These are phyloP conservation scores for Aleadryas rufinucha DNA, from an alignment of 2,113 vertebrate species.

Conservation along the genomic window DNA sequence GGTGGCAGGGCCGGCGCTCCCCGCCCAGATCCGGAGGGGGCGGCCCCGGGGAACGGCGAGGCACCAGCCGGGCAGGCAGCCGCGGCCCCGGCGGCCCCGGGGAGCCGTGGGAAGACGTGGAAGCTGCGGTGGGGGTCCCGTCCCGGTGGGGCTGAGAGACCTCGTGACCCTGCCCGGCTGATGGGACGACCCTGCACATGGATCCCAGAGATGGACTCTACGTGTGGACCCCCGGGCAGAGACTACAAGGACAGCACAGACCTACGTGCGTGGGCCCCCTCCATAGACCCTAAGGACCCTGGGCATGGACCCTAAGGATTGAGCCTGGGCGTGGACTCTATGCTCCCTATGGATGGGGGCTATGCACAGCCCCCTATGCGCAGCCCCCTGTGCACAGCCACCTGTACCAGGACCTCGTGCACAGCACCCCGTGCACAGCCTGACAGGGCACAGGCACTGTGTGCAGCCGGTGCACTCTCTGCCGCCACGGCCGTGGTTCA, in stretches of 20 bases:
- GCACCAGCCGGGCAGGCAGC: neutral
- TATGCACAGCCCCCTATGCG: neutral
- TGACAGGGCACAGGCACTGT: fast-evolving
- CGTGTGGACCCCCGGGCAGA: neutral
- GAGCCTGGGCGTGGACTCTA: neutral
- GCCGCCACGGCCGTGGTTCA: neutral
- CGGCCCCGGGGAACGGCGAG: neutral
- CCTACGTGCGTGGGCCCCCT: neutral
- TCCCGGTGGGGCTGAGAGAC: neutral
- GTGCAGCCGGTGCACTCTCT: fast-evolving
- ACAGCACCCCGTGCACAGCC: neutral
- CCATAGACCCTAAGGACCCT: too few species aligned
- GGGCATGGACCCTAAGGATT: neutral
- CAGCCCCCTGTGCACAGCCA: too few species aligned
- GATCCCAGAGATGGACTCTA: neutral
- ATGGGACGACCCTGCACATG: neutral
- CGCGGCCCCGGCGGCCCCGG: neutral
- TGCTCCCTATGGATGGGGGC: neutral
- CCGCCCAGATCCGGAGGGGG: constrained; percentile 48
- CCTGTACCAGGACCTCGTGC: neutral
- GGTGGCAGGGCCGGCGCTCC: neutral
- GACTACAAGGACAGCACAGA: neutral
- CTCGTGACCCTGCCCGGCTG: neutral
- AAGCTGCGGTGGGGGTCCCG: neutral
- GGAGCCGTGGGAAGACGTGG: too few species aligned